Percentiles rank a stretch among this genome's conserved stretches.
Conservation (phyloP, 53 echinoderm and acorn worm species). For the Paracentrotus lividus region DNA sequence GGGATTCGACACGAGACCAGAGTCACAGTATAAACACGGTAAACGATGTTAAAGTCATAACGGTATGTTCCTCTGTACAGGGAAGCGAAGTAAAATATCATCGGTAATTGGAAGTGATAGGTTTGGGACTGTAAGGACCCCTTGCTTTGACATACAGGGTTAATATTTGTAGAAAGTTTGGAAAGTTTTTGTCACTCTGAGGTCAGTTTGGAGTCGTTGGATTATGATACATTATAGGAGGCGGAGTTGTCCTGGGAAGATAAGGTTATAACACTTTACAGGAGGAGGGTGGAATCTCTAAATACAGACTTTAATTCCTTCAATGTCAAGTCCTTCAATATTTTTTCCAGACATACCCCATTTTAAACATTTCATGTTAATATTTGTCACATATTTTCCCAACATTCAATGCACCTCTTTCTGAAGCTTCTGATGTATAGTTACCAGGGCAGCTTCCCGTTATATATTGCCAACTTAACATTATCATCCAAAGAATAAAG, state of each 20-base stretch:
- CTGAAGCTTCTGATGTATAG: too few species aligned
- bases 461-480: too few species aligned
- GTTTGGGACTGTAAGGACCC: not conserved
- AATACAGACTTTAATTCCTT: too few species aligned
- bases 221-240: conserved; percentile 11
- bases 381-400: not conserved
- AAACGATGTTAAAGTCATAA: too few species aligned
- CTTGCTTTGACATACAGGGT: not conserved
- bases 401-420: not conserved
- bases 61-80: not conserved
- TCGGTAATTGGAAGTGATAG: conserved; percentile 10
- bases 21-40: too few species aligned
- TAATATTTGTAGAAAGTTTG: not conserved
- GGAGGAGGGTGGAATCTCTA: not conserved
- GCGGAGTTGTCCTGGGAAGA: conserved; percentile 1
- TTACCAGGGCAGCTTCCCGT: too few species aligned
- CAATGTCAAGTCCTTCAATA: not conserved
- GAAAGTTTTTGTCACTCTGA: not conserved
- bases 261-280: not conserved
- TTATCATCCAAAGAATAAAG: too few species aligned
- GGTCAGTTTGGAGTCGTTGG: not conserved
- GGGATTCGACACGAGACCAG: too few species aligned
- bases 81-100: not conserved
- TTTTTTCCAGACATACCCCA: not conserved
- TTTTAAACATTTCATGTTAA: not conserved